phyloP scores from a whole-genome alignment of 2,113 vertebrate species.

The Anoplopoma fimbria region DNA sequence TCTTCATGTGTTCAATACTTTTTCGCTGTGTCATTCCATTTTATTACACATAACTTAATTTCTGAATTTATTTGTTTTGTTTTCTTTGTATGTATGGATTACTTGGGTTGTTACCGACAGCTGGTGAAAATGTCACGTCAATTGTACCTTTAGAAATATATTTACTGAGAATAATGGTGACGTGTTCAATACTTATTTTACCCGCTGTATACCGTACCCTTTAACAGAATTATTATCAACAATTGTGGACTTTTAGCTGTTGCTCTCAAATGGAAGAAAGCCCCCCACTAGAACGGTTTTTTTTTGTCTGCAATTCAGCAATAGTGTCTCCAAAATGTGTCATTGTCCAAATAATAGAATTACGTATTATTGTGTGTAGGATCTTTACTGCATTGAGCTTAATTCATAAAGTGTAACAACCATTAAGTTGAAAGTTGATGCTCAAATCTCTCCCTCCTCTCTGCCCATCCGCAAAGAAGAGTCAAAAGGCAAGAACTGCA shows the following conservation, averaged over 20 bases:
- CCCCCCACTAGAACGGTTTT: neutral
- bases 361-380: neutral
- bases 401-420: neutral
- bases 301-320: neutral
- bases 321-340: neutral
- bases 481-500: neutral
- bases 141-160: no score
- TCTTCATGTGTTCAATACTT: no score
- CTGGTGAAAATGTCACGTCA: no score
- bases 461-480: neutral
- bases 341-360: neutral
- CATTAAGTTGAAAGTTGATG: neutral
- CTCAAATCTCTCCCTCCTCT: neutral
- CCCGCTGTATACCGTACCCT: neutral
- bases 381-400: neutral
- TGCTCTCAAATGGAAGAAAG: conserved; percentile 11
- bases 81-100: no score
- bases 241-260: neutral
- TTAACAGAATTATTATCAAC: neutral
- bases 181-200: no score
- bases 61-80: no score
- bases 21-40: no score
- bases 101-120: no score
- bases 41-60: no score
- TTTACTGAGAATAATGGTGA: no score